Conservation (phyloP, 2,888 invertebrate genomes). For the Tipula vernalis region DNA sequence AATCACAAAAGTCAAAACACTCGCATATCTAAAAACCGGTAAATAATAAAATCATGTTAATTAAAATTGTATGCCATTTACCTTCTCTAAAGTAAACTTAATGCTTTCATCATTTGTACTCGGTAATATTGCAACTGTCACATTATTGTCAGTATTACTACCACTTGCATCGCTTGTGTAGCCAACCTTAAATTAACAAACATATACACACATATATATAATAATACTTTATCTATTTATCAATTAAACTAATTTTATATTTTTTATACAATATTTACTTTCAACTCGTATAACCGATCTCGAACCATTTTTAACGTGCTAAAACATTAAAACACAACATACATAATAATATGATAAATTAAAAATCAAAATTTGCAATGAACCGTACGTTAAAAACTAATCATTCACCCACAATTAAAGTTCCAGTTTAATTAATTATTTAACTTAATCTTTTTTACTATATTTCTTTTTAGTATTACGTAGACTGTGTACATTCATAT, state of each 20-base stretch:
- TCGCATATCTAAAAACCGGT: not conserved
- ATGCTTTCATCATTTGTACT: not conserved
- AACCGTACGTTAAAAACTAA: not conserved
- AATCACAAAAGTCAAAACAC: not conserved
- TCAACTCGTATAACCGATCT: not conserved
- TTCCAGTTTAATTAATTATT: not conserved
- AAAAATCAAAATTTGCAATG: not conserved
- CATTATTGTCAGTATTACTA: not conserved
- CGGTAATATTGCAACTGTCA: not conserved
- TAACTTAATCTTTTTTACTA: not conserved
- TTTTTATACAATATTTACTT: not conserved
- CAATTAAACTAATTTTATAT: not conserved
- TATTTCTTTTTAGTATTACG: not conserved
- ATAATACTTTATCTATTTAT: not conserved
- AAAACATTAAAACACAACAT: not conserved
- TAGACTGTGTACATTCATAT: not conserved
- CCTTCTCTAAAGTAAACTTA: not conserved
- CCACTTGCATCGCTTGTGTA: not conserved
- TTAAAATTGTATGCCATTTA: not conserved
- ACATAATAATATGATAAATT: not conserved
- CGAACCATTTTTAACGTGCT: not conserved
- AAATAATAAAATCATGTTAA: not conserved
- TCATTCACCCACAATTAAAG: not conserved
- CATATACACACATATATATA: not conserved
- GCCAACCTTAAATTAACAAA: not conserved